phyloP scores from a whole-genome alignment of 2,797 vertebrate genomes.

The Gastrophryne carolinensis region DNA sequence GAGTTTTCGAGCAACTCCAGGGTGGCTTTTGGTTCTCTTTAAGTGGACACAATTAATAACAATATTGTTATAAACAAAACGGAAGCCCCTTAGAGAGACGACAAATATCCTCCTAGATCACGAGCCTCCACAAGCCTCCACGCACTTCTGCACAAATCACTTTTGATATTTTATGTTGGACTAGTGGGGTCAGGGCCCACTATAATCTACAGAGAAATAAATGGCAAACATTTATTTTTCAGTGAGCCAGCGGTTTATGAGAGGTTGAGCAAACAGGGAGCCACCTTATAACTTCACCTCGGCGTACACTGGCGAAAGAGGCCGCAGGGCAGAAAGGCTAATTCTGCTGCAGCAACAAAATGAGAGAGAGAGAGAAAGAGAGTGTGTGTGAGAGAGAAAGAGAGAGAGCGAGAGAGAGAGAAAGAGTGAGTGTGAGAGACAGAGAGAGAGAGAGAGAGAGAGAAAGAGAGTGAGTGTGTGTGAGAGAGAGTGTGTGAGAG shows the following conservation, averaged over 20 bases:
- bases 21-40: no score
- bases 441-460: no score
- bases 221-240: constrained; percentile 34
- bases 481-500: neutral
- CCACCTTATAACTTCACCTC: neutral
- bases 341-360: neutral
- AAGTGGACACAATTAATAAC: no score
- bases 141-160: neutral
- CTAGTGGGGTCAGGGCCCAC: neutral
- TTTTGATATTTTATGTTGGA: constrained; percentile 7
- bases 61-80: neutral
- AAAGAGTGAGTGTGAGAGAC: no score
- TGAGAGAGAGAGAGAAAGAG: no score
- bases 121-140: neutral
- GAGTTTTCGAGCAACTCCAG: no score
- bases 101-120: neutral
- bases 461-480: neutral
- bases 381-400: neutral
- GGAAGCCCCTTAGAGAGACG: neutral
- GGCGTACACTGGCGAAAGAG: neutral
- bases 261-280: neutral
- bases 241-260: neutral
- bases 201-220: constrained; percentile 22
- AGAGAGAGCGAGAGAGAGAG: no score
- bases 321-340: neutral